A percentile compares a stretch with the other conserved stretches of the same genome.
Conservation (phyloP, 2,797 vertebrate species). For the Ambastaia sidthimunki region DNA sequence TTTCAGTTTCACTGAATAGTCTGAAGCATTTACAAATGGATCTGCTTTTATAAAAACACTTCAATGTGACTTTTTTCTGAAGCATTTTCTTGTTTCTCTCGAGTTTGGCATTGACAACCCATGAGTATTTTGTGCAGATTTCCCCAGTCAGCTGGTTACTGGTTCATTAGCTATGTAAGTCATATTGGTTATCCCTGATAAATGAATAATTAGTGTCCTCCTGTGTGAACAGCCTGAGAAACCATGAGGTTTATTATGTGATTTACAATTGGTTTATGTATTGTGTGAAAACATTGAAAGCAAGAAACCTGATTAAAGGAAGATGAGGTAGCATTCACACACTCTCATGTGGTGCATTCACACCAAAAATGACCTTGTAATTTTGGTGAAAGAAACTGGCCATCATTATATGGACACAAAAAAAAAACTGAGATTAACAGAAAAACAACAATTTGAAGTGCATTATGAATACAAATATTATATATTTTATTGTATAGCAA, state of each 20-base stretch:
- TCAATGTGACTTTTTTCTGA: background rate
- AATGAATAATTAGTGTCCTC: background rate
- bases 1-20: background rate
- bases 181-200: constrained; percentile 1
- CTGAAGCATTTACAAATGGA: background rate
- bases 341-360: background rate
- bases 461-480: background rate
- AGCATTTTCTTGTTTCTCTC: constrained; percentile 2
- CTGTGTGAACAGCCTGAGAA: background rate
- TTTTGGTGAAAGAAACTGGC: background rate
- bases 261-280: background rate
- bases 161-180: background rate
- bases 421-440: background rate
- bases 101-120: background rate
- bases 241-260: background rate
- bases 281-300: background rate
- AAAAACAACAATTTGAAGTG: background rate
- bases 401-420: background rate
- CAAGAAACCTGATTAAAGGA: background rate
- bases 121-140: background rate
- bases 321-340: background rate
- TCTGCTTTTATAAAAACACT: too few relatives aligned
- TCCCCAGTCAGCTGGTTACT: constrained; percentile 6
- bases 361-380: background rate
- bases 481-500: background rate